Base-by-base conservation (phyloP, 2,888 invertebrate species). In the Arrhopalites spinosus region DNA sequence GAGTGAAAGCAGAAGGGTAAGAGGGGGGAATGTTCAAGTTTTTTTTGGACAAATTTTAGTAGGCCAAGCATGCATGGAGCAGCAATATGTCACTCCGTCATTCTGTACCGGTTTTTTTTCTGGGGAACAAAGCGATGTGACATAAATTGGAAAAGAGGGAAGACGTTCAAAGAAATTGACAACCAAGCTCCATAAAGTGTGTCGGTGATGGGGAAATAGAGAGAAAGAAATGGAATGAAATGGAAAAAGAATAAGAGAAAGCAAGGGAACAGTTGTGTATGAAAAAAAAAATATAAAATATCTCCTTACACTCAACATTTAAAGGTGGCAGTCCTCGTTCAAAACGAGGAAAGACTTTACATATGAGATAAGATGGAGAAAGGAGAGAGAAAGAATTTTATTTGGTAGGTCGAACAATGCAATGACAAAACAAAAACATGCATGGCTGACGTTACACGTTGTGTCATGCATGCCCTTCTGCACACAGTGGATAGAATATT, bases 141-240 rank as follows among this genome's bases (percentile, higher is more conserved):
- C 66, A 66, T 66, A 66, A 66, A 66, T 66, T 66, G 66, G 66
- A 66, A 66, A 30, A 45, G 45, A 66, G 45, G 66, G 29, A 59
- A 66, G 45, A 45, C 66, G 45, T 66, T 66, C 23, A 43, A 43
- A 43, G 45, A 66, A 66, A 66, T 66, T 66, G 66, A 66, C 66
- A 66, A 66, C 36, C 66, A 36, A 20, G n/a, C 36, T 30, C 43
- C 36, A 66, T 66, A 66, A 66, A 66, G 43, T 66, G 66, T 66
- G 59, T 66, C 45, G 30, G 36, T 36, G 36, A 36, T 36, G 36
- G 36, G 11, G 36, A 36, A 36, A 36, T 36, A 36, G 36, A 36
- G 36, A 36, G 36, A 36, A 11, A 11, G 36, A 36, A 36, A 36
- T 7, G 5, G 36, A 36, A 36, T 36, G 11, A 36, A 11, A 11